Evolutionary conservation across 2,113 vertebrate species (phyloP).

Genomic region (Turnix velox): DNA sequence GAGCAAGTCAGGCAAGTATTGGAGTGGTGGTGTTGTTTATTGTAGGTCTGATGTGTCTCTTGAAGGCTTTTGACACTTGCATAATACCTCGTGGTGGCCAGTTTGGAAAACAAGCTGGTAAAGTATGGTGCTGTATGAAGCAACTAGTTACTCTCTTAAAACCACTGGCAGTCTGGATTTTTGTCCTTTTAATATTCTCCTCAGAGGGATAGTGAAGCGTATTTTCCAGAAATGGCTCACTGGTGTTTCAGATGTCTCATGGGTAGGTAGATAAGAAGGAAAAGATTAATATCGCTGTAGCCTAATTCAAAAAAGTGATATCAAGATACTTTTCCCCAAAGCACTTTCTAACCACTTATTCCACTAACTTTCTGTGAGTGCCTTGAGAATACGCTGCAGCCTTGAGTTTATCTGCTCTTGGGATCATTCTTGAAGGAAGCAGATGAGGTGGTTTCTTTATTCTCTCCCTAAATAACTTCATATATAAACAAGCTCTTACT

Average conservation of each 20-base stretch:
- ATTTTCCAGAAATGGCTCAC: neutral
- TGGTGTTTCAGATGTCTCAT: neutral
- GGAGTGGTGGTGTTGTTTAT: neutral
- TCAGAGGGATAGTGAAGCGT: neutral
- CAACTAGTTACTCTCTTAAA: neutral
- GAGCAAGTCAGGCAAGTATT: neutral
- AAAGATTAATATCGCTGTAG: neutral
- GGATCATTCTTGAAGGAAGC: neutral
- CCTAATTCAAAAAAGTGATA: neutral
- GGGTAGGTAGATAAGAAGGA: neutral
- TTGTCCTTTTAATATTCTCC: neutral
- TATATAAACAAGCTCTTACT: neutral
- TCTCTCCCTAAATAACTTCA: neutral
- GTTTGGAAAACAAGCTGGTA: neutral
- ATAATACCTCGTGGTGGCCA: neutral
- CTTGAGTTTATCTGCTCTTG: neutral
- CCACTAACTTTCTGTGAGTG: neutral
- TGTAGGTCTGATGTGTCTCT: neutral
- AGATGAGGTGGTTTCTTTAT: neutral
- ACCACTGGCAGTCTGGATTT: neutral
- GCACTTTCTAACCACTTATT: neutral
- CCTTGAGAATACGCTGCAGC: neutral
- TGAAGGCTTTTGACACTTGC: neutral
- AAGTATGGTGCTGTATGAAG: neutral
- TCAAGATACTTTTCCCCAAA: neutral